A percentile compares a stretch with the other conserved stretches of the same genome.
Evolutionary conservation across 2,797 vertebrate species (phyloP).

Genomic region (Anabacerthia variegaticeps): DNA sequence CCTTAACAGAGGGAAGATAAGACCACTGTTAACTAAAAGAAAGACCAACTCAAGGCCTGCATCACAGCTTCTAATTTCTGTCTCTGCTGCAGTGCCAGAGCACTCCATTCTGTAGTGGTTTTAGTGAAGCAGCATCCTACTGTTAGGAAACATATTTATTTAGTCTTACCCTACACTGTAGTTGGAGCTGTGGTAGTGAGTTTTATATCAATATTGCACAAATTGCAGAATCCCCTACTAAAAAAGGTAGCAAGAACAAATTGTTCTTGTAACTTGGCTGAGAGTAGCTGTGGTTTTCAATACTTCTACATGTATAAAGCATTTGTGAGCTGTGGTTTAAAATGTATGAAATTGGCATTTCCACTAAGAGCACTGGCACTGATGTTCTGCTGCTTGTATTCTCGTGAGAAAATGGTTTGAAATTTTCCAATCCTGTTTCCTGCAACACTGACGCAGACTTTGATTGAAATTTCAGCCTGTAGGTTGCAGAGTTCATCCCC

Average conservation of each 20-base stretch:
- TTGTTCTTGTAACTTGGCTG: neutral
- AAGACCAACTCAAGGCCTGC: neutral
- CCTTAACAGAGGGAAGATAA: neutral
- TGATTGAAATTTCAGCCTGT: neutral
- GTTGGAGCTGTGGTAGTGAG: neutral
- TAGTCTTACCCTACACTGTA: neutral
- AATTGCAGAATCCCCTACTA: neutral
- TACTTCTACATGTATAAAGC: neutral
- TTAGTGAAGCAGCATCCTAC: neutral
- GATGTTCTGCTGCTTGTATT: neutral
- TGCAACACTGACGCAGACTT: neutral
- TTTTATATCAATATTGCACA: neutral
- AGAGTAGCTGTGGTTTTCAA: neutral
- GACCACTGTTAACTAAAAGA: neutral
- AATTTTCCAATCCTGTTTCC: neutral
- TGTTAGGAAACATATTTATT: neutral
- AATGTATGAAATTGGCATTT: slow-evolving; percentile 2
- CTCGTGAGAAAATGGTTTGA: neutral
- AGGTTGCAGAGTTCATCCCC: neutral
- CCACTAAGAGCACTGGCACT: neutral
- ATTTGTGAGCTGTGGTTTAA: neutral
- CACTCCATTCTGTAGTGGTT: neutral
- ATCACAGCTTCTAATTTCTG: neutral
- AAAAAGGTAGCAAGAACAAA: neutral
- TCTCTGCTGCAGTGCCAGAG: neutral